Conservation (phyloP, 92 coral and sea anemone species). For the Phenganax subtilis region DNA sequence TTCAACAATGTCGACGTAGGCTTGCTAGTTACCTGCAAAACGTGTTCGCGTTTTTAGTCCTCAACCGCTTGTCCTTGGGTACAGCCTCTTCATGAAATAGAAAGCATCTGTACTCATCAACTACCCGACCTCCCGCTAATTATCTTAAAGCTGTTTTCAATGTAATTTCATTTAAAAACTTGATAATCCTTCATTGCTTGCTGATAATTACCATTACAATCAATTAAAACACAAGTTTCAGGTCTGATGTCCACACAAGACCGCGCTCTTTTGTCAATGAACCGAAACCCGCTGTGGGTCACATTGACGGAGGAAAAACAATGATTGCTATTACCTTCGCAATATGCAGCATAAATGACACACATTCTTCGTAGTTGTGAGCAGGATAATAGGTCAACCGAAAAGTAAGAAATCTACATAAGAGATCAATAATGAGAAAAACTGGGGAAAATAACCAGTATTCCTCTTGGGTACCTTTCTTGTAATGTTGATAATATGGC, state of each 20-base stretch:
- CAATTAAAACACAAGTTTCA: too few species aligned
- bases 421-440: neutral
- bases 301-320: neutral
- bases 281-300: neutral
- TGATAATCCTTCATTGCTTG: too few species aligned
- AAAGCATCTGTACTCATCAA: too few species aligned
- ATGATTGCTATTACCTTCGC: constrained; percentile 57
- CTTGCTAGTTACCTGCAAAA: constrained; percentile 70
- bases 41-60: neutral
- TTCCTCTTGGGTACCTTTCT: constrained; percentile 53
- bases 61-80: too few species aligned
- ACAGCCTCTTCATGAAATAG: too few species aligned
- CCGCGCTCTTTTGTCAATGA: neutral
- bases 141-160: too few species aligned
- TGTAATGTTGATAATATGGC: constrained; percentile 58
- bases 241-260: too few species aligned
- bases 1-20: constrained; percentile 67
- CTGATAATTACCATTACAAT: too few species aligned
- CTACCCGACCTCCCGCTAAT: too few species aligned
- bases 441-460: too few species aligned
- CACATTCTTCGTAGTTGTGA: constrained; percentile 66
- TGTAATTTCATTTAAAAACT: too few species aligned
- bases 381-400: constrained; percentile 65
- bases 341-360: constrained; percentile 69
- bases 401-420: constrained; percentile 59